A percentile compares a stretch with the other conserved stretches of the same genome.
Evolutionary conservation across 2,888 invertebrate species (phyloP).

Genomic region (Acleris holmiana): DNA sequence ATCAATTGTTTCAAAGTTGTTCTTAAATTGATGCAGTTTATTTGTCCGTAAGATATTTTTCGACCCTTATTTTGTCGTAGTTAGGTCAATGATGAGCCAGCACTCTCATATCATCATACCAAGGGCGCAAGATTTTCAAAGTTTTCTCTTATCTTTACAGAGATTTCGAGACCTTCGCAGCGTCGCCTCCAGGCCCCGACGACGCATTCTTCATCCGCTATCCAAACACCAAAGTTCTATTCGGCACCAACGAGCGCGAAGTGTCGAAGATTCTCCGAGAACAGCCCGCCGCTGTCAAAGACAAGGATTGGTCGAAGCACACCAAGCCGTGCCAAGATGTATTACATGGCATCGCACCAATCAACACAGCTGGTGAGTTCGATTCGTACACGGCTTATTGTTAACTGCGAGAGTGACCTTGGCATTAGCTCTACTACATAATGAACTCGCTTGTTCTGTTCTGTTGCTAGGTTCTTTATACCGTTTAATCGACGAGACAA

Average conservation of each 20-base stretch:
- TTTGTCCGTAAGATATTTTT: too few relatives aligned
- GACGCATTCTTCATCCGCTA: constrained; percentile 90
- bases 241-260: constrained; percentile 61
- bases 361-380: constrained; percentile 69
- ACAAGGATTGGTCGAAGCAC: constrained; percentile 86
- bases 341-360: constrained; percentile 77
- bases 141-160: constrained; percentile 54
- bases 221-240: constrained; percentile 74
- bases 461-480: not conserved
- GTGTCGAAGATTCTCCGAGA: constrained; percentile 57
- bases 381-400: constrained; percentile 21
- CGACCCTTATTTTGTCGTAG: too few relatives aligned
- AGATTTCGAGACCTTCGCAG: constrained; percentile 77
- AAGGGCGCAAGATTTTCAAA: not conserved
- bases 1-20: too few relatives aligned
- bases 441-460: constrained; percentile 20
- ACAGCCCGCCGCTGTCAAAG: constrained; percentile 53
- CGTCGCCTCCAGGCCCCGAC: constrained; percentile 89
- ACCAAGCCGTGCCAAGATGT: constrained; percentile 88
- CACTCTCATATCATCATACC: too few relatives aligned
- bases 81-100: too few relatives aligned
- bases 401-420: constrained; percentile 16
- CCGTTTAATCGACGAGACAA: not conserved
- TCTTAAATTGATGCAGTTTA: too few relatives aligned
- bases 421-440: constrained; percentile 19